Conservation (phyloP, 1,140 invertebrate genomes). For the Bombus vancouverensis region DNA sequence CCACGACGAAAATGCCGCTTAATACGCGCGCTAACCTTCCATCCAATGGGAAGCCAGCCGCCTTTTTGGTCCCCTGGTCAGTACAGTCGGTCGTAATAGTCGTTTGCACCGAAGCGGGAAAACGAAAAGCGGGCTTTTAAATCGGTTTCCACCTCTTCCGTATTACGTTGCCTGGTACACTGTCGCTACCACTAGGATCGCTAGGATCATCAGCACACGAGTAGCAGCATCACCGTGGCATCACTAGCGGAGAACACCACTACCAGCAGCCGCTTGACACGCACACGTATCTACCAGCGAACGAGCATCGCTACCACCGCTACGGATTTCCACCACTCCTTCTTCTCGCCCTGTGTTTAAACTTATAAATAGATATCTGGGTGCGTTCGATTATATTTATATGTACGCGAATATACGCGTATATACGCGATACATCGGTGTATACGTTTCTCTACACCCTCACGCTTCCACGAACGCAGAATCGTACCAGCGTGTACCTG, state of each 20-base stretch:
- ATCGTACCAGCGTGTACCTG: constrained; percentile 14
- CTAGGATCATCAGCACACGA: constrained; percentile 1
- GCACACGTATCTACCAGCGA: constrained; percentile 1
- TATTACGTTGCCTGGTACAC: not conserved
- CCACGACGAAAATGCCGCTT: not conserved
- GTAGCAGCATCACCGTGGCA: constrained; percentile 17
- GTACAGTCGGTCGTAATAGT: not conserved
- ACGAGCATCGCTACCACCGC: constrained; percentile 32
- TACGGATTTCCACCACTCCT: constrained; percentile 49
- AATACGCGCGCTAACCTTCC: not conserved
- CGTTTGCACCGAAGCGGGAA: not conserved
- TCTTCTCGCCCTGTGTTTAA: constrained; percentile 63
- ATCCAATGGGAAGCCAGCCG: not conserved
- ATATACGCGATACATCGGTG: not conserved
- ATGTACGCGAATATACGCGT: constrained; percentile 54
- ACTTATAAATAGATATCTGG: constrained; percentile 78
- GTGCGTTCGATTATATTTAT: constrained; percentile 77
- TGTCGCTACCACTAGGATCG: constrained; percentile 8
- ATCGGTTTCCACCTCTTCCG: not conserved
- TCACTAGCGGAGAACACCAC: constrained; percentile 23
- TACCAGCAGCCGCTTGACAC: not conserved
- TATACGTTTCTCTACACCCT: constrained; percentile 25
- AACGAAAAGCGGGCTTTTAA: not conserved
- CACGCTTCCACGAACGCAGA: constrained; percentile 20
- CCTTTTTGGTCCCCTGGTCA: not conserved